These are phyloP conservation scores for Tenthredo livida DNA, from an alignment of 2,888 invertebrate species.

Conservation along the genomic window DNA sequence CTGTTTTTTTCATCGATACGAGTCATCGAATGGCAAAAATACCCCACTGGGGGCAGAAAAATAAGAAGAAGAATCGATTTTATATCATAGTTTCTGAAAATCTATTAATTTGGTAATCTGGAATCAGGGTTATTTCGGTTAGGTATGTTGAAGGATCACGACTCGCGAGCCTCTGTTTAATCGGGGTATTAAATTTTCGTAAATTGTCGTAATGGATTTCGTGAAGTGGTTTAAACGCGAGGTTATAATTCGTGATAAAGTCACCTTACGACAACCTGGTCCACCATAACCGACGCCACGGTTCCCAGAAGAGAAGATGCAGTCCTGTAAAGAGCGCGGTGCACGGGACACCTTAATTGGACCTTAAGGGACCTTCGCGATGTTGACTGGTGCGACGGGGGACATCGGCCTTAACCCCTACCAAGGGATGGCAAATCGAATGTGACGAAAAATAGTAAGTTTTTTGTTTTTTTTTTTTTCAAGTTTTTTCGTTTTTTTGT, in stretches of 20 bases:
- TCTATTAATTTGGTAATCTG: neutral
- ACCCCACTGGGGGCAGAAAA: too few relatives aligned
- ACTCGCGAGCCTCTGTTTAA: neutral
- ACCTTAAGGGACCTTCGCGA: constrained; percentile 42
- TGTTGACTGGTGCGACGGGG: constrained; percentile 4
- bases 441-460: neutral
- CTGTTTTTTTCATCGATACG: too few relatives aligned
- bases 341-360: constrained; percentile 32
- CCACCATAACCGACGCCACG: constrained; percentile 6
- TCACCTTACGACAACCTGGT: constrained; percentile 21
- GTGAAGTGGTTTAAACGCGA: neutral
- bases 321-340: neutral
- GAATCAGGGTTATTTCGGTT: neutral
- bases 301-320: constrained; percentile 44
- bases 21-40: too few relatives aligned
- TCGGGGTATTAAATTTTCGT: neutral
- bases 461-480: neutral
- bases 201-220: neutral
- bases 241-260: constrained; percentile 36
- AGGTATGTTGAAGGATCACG: neutral
- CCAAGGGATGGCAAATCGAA: constrained; percentile 26
- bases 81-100: neutral
- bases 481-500: neutral
- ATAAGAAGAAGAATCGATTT: neutral
- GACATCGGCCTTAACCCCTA: constrained; percentile 29